Conservation (phyloP, 2,888 invertebrate genomes). For the Tetragonula carbonaria region DNA sequence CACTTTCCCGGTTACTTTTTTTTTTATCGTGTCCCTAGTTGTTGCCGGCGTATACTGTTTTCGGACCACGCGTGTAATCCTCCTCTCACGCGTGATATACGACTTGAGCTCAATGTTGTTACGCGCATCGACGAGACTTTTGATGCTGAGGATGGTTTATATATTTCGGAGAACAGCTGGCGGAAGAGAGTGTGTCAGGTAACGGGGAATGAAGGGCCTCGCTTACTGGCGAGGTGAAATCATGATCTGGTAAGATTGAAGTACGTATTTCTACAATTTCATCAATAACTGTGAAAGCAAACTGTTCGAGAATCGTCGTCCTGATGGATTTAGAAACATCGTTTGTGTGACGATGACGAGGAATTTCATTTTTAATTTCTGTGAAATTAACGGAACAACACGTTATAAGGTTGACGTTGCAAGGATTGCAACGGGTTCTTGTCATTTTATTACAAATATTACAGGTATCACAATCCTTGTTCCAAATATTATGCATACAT, state of each 20-base stretch:
- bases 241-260: neutral
- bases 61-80: conserved; percentile 48
- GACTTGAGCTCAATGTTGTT: conserved; percentile 6
- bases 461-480: no score
- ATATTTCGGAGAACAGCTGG: neutral
- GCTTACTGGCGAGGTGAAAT: neutral
- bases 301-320: no score
- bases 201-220: neutral
- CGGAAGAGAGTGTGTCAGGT: neutral
- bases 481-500: no score
- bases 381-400: no score
- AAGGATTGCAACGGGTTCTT: no score
- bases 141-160: neutral
- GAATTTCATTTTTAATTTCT: no score
- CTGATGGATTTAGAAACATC: no score
- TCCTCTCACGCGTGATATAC: conserved; percentile 22
- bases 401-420: no score
- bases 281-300: no score
- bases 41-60: conserved; percentile 17
- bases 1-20: conserved; percentile 17
- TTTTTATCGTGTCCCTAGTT: conserved; percentile 26
- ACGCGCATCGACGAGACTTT: neutral
- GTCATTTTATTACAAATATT: no score
- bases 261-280: neutral
- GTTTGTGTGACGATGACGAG: no score